Conservation (phyloP, 2,113 vertebrate genomes). For the Chaetodon trifascialis region DNA sequence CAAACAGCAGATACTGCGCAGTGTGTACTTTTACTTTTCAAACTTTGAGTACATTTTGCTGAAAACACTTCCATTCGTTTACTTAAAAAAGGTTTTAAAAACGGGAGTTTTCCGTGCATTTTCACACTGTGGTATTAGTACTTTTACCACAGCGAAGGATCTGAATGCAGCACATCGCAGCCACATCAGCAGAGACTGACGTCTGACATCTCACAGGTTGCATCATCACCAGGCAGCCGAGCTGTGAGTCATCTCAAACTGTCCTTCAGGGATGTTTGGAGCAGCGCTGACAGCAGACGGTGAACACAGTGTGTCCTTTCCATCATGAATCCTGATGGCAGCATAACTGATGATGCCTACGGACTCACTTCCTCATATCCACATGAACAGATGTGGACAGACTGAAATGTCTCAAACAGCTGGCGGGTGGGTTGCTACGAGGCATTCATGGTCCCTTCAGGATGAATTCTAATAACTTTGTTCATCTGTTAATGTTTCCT, state of each 20-base stretch:
- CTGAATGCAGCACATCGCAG: neutral
- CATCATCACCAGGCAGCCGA: constrained; percentile 3
- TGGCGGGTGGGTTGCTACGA: no score
- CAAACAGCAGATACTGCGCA: no score
- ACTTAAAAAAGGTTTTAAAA: neutral
- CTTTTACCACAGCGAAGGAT: neutral
- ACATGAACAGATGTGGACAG: neutral
- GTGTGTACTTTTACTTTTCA: no score
- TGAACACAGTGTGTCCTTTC: constrained; percentile 20
- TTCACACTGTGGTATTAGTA: neutral
- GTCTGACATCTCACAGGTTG: neutral
- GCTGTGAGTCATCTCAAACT: constrained; percentile 47
- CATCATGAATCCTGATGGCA: constrained; percentile 12
- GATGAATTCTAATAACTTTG: no score
- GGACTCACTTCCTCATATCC: neutral
- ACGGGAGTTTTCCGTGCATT: neutral
- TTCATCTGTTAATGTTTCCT: no score
- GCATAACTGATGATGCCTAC: constrained; percentile 11
- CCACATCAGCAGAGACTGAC: neutral
- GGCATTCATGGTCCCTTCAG: no score
- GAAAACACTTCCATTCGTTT: neutral
- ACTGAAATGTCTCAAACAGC: no score
- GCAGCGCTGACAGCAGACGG: constrained; percentile 42
- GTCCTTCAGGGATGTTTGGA: constrained; percentile 41
- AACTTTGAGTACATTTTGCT: no score